Percentiles rank a stretch among this genome's conserved stretches.
Evolutionary conservation across 2,113 vertebrate species (phyloP).

Genomic region (Etheostoma cragini): DNA sequence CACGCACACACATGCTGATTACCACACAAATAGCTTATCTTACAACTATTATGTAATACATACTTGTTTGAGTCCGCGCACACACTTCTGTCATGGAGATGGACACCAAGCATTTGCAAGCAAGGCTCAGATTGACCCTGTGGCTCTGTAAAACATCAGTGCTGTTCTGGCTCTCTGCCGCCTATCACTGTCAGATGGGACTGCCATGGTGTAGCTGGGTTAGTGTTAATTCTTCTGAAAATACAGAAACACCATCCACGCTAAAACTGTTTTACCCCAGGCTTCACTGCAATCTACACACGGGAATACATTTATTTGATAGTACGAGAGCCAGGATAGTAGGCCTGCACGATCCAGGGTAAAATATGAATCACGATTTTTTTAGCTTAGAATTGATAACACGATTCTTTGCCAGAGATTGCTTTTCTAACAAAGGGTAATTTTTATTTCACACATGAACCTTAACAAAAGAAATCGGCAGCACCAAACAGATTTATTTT

Average conservation of each 20-base stretch:
- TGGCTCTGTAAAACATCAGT: not conserved
- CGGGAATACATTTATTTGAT: not conserved
- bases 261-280: not conserved
- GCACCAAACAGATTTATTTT: no score
- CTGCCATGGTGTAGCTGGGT: not conserved
- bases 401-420: no score
- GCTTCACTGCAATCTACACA: not conserved
- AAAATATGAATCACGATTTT: no score
- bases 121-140: not conserved
- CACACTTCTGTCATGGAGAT: not conserved
- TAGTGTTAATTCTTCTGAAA: not conserved
- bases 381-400: no score
- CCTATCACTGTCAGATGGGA: not conserved
- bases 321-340: no score
- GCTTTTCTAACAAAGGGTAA: no score
- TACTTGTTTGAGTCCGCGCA: conserved; percentile 1
- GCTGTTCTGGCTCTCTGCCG: not conserved
- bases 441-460: no score
- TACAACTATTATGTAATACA: not conserved
- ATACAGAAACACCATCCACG: not conserved
- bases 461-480: no score
- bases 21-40: not conserved
- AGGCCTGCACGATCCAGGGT: no score
- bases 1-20: not conserved
- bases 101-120: not conserved